Base-by-base conservation (phyloP, 2,113 vertebrate species). In the Carollia perspicillata region DNA sequence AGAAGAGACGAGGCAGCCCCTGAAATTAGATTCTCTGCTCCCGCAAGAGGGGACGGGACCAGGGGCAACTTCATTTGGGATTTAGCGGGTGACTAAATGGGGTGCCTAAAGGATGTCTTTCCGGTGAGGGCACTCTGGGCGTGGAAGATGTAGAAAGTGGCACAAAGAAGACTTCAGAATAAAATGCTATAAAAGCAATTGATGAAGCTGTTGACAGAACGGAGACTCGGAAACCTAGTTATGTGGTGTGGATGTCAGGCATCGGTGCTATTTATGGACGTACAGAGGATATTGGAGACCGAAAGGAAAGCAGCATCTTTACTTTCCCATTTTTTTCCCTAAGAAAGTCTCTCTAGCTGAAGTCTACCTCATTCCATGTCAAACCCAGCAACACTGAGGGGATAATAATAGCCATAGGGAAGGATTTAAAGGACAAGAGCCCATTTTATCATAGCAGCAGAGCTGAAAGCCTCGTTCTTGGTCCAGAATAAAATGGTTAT, bases 151-250 rank as follows among this genome's bases (percentile, higher is more conserved):
- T 55, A 96, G 81, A 83, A 96, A 96, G 84, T 88, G 80, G 66
- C 65, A 96, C 77, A 93, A 87, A 92, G 51, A 95, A 78, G 63
- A 74, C 84, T 95, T 95, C 65, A 92, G 89, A 93, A 95, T 92
- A 93, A 95, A 96, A 92, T 60, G 49, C n/a, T 95, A 84, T 90
- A 94, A 88, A 94, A 55, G 92, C 84, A 96, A 95, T 5, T 92
- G 87, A 96, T 84, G 92, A 95, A 84, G 66, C 33, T 84, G 74
- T 81, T 97, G 94, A 95, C 77, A 88, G 84, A 87, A 81, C 30
- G 7, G 84, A 97, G 93, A 93, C 80, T 78, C 65, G 79, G 92
- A 97, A 95, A 97, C 68, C 84, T 92, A 81, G 51, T 97, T 97
- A 74, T 5, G 23, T 35, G 35, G 60, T 74, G 78, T 49, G 53